These are phyloP conservation scores for Graphium colonna DNA, from an alignment of 2,888 invertebrate genomes.

Conservation along the genomic window DNA sequence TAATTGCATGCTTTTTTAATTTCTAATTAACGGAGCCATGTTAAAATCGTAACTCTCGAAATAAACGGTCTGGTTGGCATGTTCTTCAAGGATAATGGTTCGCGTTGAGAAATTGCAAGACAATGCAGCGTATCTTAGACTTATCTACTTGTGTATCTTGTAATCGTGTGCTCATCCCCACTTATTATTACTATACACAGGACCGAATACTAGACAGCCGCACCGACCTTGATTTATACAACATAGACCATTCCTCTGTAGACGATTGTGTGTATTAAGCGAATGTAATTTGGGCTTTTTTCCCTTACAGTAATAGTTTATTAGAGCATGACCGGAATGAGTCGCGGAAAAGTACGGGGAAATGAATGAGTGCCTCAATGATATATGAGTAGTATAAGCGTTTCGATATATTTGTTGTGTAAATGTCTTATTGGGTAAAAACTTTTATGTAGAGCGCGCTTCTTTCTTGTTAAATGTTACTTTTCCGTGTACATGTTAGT, in stretches of 20 bases:
- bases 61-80: constrained; percentile 63
- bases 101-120: constrained; percentile 47
- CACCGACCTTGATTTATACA: constrained; percentile 15
- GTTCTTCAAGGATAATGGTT: constrained; percentile 54
- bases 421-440: background rate
- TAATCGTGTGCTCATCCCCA: constrained; percentile 15
- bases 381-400: constrained; percentile 3
- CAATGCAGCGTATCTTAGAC: constrained; percentile 46
- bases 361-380: constrained; percentile 8
- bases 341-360: constrained; percentile 19
- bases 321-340: constrained; percentile 20
- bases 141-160: constrained; percentile 27
- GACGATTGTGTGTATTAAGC: constrained; percentile 7
- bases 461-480: background rate
- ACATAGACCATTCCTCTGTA: background rate
- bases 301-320: constrained; percentile 1
- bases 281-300: constrained; percentile 2
- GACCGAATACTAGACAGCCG: constrained; percentile 1
- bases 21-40: constrained; percentile 24
- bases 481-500: background rate
- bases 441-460: background rate
- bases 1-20: constrained; percentile 8
- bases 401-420: background rate
- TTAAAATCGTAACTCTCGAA: constrained; percentile 35
- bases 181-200: constrained; percentile 12